Base-by-base conservation (phyloP, 2,888 invertebrate species). In the Dynastes hyllus region DNA sequence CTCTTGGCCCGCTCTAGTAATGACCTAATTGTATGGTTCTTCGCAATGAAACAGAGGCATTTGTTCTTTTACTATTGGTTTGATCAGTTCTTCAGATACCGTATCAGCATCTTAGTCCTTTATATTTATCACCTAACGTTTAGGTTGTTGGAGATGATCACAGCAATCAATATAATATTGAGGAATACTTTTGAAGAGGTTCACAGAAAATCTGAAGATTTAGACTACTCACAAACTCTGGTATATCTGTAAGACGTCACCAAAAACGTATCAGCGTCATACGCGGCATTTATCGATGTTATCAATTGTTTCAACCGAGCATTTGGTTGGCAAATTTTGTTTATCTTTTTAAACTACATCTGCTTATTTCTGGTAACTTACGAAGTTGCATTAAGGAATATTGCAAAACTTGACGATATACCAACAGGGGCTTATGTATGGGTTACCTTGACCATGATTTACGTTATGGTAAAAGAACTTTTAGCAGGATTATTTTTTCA, bases 21-120 rank as follows among this genome's bases (percentile, higher is more conserved):
- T 16, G 71, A 55, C 0, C 11, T 32, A 0, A 37, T 37, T 6
- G 11, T 8, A n/a, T 71, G 53, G 53, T 29, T 16, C 16, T 32
- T n/a, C 32, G 5, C 6, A n/a, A 37, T 29, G 2, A 53, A 71
- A 29, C 1, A 16, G 9, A 32, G 9, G 5, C 5, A 55, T 22
- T 1, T 37, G n/a, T 55, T 37, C n/a, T 37, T 55, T 37, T 3
- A 9, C 13, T 37, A 50, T 37, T 37, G 32, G 5, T 37, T 37
- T 16, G 71, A 71, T 37, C 37, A 37, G n/a, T 73, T 58, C 58
- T 73, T 40, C 22, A 73, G 58, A 22, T 73, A 58, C 40, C 58
- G 58, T 22, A 4, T 50, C 8, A 69, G 50, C 22, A 22, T 69
- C 2, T 22, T 69, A 3, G 67, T 69, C 2, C 16, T 50, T 11